phyloP scores from a whole-genome alignment of 2,797 vertebrate genomes.

The Cirrhinus mrigala region DNA sequence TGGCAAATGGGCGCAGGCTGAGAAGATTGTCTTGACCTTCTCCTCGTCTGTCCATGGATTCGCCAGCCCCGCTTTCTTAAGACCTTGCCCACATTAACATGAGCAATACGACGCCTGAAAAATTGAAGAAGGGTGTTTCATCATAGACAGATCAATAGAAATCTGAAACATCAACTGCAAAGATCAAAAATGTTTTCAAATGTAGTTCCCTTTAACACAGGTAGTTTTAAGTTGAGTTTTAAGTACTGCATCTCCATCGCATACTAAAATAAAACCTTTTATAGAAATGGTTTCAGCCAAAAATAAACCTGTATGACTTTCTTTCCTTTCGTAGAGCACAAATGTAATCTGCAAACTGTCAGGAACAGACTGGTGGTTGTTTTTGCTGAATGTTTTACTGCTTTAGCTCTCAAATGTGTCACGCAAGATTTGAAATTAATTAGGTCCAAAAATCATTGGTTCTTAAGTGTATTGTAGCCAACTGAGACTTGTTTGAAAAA shows the following conservation, averaged over 20 bases:
- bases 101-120: slow-evolving; percentile 77
- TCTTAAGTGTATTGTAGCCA: not conserved
- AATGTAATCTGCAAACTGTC: not conserved
- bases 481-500: not conserved
- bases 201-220: not conserved
- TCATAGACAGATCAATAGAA: not conserved
- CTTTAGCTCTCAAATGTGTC: not conserved
- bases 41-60: slow-evolving; percentile 48
- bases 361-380: not conserved
- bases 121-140: slow-evolving; percentile 47
- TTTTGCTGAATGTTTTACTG: not conserved
- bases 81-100: slow-evolving; percentile 67
- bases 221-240: not conserved
- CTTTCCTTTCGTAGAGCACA: not conserved
- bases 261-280: slow-evolving; percentile 10
- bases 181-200: slow-evolving; percentile 48
- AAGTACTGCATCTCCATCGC: not conserved
- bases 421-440: not conserved
- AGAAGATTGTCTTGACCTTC: not conserved
- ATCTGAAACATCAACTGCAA: slow-evolving; percentile 21
- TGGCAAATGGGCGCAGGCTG: slow-evolving; percentile 13
- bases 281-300: not conserved
- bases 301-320: not conserved
- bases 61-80: slow-evolving; percentile 56
- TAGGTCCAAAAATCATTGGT: not conserved